Percentiles rank a stretch among this genome's conserved stretches.
These are phyloP conservation scores for Acanthacorydalis orientalis DNA, from an alignment of 2,888 invertebrate species.

Conservation along the genomic window DNA sequence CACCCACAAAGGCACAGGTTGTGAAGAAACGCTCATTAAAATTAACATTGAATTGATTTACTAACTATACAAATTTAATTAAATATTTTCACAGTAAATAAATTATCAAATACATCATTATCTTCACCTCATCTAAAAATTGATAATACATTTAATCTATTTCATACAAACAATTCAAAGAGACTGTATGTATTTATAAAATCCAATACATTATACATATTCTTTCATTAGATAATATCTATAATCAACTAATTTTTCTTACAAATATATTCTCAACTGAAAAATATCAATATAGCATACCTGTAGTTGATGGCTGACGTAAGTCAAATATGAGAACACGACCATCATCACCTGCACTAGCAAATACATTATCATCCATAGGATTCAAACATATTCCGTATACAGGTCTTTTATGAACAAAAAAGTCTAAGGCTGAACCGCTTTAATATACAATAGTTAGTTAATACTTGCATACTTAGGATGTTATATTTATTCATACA, in stretches of 20 bases:
- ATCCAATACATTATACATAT: background rate
- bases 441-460: slow-evolving; percentile 21
- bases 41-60: too few relatives aligned
- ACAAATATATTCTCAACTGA: background rate
- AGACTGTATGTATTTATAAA: too few relatives aligned
- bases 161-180: too few relatives aligned
- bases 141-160: too few relatives aligned
- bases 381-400: slow-evolving; percentile 82
- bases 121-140: too few relatives aligned
- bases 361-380: slow-evolving; percentile 62
- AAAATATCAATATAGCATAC: background rate
- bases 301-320: slow-evolving; percentile 32
- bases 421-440: slow-evolving; percentile 48
- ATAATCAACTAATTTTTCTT: background rate
- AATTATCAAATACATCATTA: too few relatives aligned
- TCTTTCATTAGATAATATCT: background rate
- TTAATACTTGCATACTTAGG: background rate
- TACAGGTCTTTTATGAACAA: slow-evolving; percentile 76
- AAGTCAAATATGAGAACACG: slow-evolving; percentile 73
- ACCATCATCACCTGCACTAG: slow-evolving; percentile 88
- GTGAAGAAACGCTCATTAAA: too few relatives aligned
- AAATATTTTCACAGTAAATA: too few relatives aligned
- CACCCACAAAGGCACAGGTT: too few relatives aligned
- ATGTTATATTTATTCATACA: background rate
- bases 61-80: too few relatives aligned